Evolutionary conservation across 1,140 invertebrate genomes (phyloP).

Genomic region (Carposina sasakii): DNA sequence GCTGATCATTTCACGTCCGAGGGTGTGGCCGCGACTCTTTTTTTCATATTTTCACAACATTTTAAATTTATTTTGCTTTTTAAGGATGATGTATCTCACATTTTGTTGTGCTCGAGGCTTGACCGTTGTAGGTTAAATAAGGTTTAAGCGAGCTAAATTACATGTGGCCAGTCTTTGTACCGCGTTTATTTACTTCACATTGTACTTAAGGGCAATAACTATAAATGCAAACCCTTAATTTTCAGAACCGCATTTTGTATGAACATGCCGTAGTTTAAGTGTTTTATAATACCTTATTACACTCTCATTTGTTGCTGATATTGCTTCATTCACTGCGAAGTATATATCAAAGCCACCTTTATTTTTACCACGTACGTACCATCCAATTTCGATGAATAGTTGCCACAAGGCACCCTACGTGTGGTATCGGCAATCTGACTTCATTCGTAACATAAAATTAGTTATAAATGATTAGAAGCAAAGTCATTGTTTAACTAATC

Average conservation of each 20-base stretch:
- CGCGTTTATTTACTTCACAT: conserved; percentile 66
- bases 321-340: conserved; percentile 24
- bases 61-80: conserved; percentile 61
- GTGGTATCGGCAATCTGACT: too few relatives aligned
- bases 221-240: conserved; percentile 54
- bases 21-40: conserved; percentile 55
- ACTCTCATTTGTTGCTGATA: conserved; percentile 4
- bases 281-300: conserved; percentile 22
- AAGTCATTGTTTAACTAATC: conserved; percentile 1
- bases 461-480: neutral
- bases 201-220: conserved; percentile 69
- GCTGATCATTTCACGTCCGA: conserved; percentile 43
- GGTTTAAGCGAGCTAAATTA: conserved; percentile 63
- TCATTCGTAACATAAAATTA: neutral
- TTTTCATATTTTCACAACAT: conserved; percentile 59
- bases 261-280: conserved; percentile 35
- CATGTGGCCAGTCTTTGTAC: conserved; percentile 51
- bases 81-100: conserved; percentile 43
- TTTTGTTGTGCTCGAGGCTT: conserved; percentile 46
- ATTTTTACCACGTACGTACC: too few relatives aligned
- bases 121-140: conserved; percentile 58
- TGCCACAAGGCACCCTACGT: too few relatives aligned
- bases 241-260: conserved; percentile 39
- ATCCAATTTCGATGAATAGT: too few relatives aligned
- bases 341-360: too few relatives aligned